Percentiles rank a stretch among this genome's conserved stretches.
Evolutionary conservation across 2,797 vertebrate genomes (phyloP).

Genomic region (Muscicapa striata): DNA sequence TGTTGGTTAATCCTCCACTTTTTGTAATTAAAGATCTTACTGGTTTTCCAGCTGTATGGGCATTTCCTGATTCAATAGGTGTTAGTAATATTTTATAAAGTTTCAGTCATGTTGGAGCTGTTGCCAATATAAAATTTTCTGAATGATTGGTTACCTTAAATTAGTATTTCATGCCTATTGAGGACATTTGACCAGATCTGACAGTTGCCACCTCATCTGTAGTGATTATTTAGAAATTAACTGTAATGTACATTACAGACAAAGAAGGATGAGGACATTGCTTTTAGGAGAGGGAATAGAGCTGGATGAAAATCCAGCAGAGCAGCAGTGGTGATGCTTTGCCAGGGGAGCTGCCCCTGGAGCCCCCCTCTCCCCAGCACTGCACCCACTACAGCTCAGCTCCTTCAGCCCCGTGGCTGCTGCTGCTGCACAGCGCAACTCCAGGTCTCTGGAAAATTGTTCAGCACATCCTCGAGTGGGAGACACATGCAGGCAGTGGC

Average conservation of each 20-base stretch:
- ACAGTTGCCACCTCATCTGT: not conserved
- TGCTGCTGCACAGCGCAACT: not conserved
- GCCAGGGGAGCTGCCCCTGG: not conserved
- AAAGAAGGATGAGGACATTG: not conserved
- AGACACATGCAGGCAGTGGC: not conserved
- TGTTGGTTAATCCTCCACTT: not conserved
- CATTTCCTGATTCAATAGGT: not conserved
- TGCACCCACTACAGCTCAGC: not conserved
- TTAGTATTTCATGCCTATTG: not conserved
- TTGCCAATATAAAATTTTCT: not conserved
- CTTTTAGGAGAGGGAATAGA: not conserved
- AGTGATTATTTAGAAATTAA: not conserved
- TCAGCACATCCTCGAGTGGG: not conserved
- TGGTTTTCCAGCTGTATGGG: not conserved
- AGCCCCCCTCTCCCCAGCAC: not conserved
- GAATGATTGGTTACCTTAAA: not conserved
- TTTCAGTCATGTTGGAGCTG: conserved; percentile 14
- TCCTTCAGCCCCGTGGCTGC: not conserved
- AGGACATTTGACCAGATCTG: not conserved
- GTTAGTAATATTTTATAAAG: not conserved
- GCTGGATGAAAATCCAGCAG: not conserved
- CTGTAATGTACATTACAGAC: not conserved
- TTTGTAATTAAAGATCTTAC: not conserved
- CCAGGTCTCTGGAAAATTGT: not conserved
- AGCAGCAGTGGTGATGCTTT: not conserved